These are phyloP conservation scores for Enhydra lutris DNA, from an alignment of 2,113 vertebrate genomes.

Conservation along the genomic window DNA sequence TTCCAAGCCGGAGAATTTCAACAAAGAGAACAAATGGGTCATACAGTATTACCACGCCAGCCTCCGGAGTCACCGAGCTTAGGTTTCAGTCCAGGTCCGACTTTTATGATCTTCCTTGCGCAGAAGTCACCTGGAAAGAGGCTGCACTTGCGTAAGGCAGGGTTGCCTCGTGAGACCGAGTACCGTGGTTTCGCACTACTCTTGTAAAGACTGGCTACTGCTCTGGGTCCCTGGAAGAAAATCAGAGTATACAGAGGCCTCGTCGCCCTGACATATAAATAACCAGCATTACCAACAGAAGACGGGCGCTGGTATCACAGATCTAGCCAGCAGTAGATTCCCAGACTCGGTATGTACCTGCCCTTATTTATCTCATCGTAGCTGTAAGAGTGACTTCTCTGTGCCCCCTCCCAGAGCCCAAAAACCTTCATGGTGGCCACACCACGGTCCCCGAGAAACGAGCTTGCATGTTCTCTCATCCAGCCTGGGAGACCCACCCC, in stretches of 20 bases:
- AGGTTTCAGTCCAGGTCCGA: background rate
- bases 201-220: background rate
- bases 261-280: background rate
- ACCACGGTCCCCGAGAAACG: background rate
- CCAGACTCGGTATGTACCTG: background rate
- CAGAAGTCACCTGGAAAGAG: background rate
- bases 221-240: background rate
- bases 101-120: background rate
- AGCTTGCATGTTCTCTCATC: too few relatives aligned
- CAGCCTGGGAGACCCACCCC: background rate
- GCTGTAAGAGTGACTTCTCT: background rate
- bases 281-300: background rate
- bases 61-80: background rate
- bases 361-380: background rate
- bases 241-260: background rate
- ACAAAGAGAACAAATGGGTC: background rate
- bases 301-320: background rate
- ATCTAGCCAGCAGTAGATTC: background rate
- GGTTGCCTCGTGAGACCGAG: accelerated
- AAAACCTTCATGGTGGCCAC: background rate
- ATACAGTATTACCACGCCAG: too few relatives aligned
- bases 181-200: accelerated
- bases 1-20: background rate
- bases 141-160: background rate
- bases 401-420: background rate